Evolutionary conservation across 2,797 vertebrate genomes (phyloP).

Genomic region (Mus caroli): DNA sequence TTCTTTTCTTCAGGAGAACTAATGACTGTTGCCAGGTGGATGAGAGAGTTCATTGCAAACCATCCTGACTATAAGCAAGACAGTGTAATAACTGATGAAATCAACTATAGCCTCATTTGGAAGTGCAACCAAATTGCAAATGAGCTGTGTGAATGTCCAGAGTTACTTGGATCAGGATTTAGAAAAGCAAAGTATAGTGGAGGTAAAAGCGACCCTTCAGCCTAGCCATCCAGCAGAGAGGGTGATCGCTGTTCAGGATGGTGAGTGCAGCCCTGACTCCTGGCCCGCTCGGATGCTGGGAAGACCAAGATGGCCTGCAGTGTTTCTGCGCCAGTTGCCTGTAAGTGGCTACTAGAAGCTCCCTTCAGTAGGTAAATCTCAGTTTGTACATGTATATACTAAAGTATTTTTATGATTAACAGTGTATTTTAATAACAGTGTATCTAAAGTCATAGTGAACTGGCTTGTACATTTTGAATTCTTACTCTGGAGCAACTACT

Average conservation of each 20-base stretch:
- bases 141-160: conserved; percentile 94
- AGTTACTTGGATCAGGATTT: conserved; percentile 94
- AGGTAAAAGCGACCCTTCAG: conserved; percentile 85
- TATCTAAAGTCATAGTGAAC: conserved; percentile 89
- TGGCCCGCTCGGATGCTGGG: neutral
- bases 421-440: conserved; percentile 96
- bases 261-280: neutral
- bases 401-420: conserved; percentile 98
- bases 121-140: conserved; percentile 95
- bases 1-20: conserved; percentile 92
- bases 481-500: conserved; percentile 86
- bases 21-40: conserved; percentile 99
- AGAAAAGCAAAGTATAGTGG: conserved; percentile 92
- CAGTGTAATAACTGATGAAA: conserved; percentile 96
- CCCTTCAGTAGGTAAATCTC: conserved; percentile 85
- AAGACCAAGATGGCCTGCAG: conserved; percentile 89
- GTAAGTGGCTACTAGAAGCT: conserved; percentile 81
- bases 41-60: conserved; percentile 95
- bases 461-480: conserved; percentile 89
- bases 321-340: conserved; percentile 84
- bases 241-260: fast-evolving
- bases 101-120: conserved; percentile 96
- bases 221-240: conserved; percentile 72
- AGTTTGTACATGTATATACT: conserved; percentile 94
- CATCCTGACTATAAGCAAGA: conserved; percentile 98